Percentiles rank a stretch among this genome's conserved stretches.
These are phyloP conservation scores for Drymodes brunneopygia DNA, from an alignment of 2,113 vertebrate genomes.

Conservation along the genomic window DNA sequence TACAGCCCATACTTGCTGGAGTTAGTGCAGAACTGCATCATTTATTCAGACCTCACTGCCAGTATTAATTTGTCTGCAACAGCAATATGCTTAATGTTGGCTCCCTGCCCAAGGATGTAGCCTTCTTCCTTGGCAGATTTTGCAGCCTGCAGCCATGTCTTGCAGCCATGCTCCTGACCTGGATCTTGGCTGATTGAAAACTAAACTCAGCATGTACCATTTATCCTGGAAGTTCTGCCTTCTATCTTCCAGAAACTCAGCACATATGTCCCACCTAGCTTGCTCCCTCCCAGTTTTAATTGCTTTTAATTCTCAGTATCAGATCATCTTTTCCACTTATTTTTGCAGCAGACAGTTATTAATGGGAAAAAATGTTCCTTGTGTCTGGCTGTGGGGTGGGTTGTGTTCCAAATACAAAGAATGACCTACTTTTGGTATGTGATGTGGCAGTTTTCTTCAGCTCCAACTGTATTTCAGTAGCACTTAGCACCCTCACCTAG, in stretches of 20 bases:
- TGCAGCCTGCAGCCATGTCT: background rate
- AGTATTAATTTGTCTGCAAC: background rate
- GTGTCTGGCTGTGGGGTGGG: conserved; percentile 1
- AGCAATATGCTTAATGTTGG: background rate
- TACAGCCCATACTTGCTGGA: background rate
- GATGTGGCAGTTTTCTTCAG: conserved; percentile 23
- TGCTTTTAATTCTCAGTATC: conserved; percentile 10
- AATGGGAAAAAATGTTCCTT: background rate
- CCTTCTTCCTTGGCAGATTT: background rate
- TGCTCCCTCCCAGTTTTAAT: background rate
- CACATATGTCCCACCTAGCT: background rate
- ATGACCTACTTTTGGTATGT: background rate
- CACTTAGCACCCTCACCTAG: conserved; percentile 44
- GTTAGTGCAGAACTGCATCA: background rate
- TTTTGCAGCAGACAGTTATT: conserved; percentile 35
- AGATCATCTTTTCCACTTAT: background rate
- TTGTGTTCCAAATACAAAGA: background rate
- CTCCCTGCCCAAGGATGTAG: background rate
- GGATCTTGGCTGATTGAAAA: background rate
- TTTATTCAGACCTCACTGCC: background rate
- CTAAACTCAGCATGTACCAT: background rate
- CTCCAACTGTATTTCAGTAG: background rate
- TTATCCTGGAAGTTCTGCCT: background rate
- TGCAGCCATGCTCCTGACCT: background rate
- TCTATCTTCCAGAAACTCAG: background rate